phyloP scores from a whole-genome alignment of 2,113 vertebrate genomes.

The Rhabdornis inornatus region DNA sequence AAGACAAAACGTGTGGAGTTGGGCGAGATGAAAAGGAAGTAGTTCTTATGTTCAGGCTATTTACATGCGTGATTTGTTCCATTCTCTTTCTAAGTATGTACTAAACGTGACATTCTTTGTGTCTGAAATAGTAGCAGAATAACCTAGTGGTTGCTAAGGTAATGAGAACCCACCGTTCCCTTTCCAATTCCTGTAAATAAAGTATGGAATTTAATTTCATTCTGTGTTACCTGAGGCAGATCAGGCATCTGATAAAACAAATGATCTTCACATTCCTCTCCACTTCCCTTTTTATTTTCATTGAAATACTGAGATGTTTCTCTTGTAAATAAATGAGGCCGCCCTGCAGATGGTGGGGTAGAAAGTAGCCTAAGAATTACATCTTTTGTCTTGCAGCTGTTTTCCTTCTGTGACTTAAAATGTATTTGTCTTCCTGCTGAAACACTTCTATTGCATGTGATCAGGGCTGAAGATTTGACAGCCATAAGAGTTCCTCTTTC shows the following conservation, averaged over 20 bases:
- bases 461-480: neutral
- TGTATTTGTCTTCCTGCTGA: neutral
- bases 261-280: constrained; percentile 2
- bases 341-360: neutral
- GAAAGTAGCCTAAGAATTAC: neutral
- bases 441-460: neutral
- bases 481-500: neutral
- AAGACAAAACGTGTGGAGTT: neutral
- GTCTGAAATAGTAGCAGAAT: constrained; percentile 19
- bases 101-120: neutral
- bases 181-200: constrained; percentile 34
- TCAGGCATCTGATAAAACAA: constrained; percentile 42
- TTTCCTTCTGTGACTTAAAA: neutral
- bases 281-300: neutral
- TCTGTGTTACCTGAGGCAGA: constrained; percentile 26
- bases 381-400: neutral
- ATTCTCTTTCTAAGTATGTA: neutral
- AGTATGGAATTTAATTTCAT: constrained; percentile 52
- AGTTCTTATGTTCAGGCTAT: neutral
- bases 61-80: neutral
- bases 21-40: neutral
- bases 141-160: constrained; percentile 14
- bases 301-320: neutral
- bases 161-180: neutral
- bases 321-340: constrained; percentile 7